These are phyloP conservation scores for Zygaena filipendulae DNA, from an alignment of 2,888 invertebrate species.

Conservation along the genomic window DNA sequence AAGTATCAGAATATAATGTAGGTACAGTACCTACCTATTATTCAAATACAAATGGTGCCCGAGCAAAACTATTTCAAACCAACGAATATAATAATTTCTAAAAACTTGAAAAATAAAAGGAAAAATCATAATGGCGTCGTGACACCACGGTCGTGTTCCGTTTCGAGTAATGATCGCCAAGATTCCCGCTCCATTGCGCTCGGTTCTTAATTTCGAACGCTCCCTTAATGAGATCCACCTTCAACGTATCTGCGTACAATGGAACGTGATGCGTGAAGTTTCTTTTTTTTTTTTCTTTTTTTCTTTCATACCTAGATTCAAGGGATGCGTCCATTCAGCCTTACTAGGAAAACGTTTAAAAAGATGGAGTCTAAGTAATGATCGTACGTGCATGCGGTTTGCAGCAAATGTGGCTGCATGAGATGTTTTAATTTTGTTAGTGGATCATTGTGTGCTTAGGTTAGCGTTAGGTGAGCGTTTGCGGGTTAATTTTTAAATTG, in stretches of 20 bases:
- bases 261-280: slow-evolving; percentile 53
- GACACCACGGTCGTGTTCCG: slow-evolving; percentile 29
- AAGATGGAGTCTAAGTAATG: slow-evolving; percentile 64
- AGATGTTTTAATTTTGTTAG: slow-evolving; percentile 38
- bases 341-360: slow-evolving; percentile 42
- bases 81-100: too few relatives aligned
- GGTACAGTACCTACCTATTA: too few relatives aligned
- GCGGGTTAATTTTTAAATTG: too few relatives aligned
- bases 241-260: slow-evolving; percentile 55
- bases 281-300: slow-evolving; percentile 28
- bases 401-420: slow-evolving; percentile 25
- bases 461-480: too few relatives aligned
- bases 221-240: slow-evolving; percentile 64
- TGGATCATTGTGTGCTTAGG: slow-evolving; percentile 30
- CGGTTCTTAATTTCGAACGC: slow-evolving; percentile 54
- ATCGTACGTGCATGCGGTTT: slow-evolving; percentile 30
- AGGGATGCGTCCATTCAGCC: slow-evolving; percentile 51
- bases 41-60: too few relatives aligned
- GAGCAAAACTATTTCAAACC: too few relatives aligned
- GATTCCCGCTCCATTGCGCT: slow-evolving; percentile 55
- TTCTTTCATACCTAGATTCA: slow-evolving; percentile 35
- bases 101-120: too few relatives aligned
- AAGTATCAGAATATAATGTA: too few relatives aligned
- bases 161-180: slow-evolving; percentile 61
- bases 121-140: slow-evolving; percentile 23